These are phyloP conservation scores for Irena cyanogastra DNA, from an alignment of 2,113 vertebrate species.

Conservation along the genomic window DNA sequence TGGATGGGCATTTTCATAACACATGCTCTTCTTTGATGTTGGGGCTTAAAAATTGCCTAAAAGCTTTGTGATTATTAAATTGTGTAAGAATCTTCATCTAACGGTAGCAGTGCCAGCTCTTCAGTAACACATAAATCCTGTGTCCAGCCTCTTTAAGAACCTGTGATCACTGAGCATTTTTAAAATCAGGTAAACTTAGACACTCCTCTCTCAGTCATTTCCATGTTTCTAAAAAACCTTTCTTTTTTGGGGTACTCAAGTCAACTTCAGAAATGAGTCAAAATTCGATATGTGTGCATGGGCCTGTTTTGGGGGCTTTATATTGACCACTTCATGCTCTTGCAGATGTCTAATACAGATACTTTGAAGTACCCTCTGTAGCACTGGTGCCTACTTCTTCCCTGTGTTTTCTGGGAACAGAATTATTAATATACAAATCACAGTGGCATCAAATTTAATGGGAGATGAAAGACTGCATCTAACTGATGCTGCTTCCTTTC, in stretches of 20 bases:
- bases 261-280: background rate
- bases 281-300: rapidly evolving
- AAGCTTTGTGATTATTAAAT: background rate
- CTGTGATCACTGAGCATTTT: background rate
- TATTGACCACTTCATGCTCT: background rate
- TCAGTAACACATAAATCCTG: background rate
- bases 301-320: background rate
- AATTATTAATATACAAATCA: background rate
- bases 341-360: background rate
- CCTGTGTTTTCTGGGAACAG: background rate
- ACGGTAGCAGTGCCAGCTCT: background rate
- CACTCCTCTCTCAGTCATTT: background rate
- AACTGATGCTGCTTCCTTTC: background rate
- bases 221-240: background rate
- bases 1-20: background rate
- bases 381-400: background rate
- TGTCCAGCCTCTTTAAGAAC: background rate
- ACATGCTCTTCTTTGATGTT: background rate
- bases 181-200: background rate
- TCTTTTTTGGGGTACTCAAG: background rate
- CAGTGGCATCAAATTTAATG: background rate
- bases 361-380: background rate
- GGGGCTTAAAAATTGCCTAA: background rate
- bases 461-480: background rate
- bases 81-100: background rate